These are phyloP conservation scores for Euzophera pinguis DNA, from an alignment of 2,888 invertebrate species.

Conservation along the genomic window DNA sequence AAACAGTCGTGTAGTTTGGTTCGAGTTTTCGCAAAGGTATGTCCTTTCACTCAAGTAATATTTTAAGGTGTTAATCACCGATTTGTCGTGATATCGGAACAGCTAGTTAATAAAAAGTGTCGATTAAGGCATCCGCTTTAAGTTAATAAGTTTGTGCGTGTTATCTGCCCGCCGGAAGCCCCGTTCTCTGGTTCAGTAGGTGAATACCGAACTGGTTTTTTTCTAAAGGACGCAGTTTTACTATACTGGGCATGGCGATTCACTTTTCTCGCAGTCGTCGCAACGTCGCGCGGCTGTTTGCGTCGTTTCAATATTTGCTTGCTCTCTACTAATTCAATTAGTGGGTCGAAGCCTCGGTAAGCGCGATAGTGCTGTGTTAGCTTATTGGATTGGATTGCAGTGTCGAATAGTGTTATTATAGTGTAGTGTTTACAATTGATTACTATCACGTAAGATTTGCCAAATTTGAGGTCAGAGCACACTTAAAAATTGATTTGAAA, in stretches of 20 bases:
- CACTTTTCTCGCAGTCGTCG: constrained; percentile 49
- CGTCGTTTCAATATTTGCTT: constrained; percentile 16
- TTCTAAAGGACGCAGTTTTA: constrained; percentile 41
- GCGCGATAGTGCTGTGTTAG: constrained; percentile 36
- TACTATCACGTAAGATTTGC: background rate
- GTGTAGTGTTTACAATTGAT: background rate
- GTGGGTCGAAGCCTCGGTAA: constrained; percentile 19
- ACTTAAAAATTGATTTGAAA: background rate
- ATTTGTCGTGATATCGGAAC: constrained; percentile 31
- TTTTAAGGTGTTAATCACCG: constrained; percentile 45
- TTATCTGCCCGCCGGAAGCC: constrained; percentile 47
- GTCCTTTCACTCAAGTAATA: constrained; percentile 73
- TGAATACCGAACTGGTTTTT: constrained; percentile 64
- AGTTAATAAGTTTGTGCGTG: constrained; percentile 22
- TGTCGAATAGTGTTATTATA: constrained; percentile 28
- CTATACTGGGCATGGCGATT: constrained; percentile 50
- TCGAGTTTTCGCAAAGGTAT: constrained; percentile 61
- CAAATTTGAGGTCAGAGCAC: background rate
- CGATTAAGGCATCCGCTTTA: constrained; percentile 20
- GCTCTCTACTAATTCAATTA: constrained; percentile 54
- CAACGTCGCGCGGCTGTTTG: constrained; percentile 15
- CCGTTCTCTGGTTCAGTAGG: constrained; percentile 63
- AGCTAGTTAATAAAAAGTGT: constrained; percentile 13
- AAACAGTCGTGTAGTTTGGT: constrained; percentile 37
- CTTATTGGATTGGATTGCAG: constrained; percentile 50